Conservation (phyloP, 2,888 invertebrate genomes). For the Drosophila paranaensis region DNA sequence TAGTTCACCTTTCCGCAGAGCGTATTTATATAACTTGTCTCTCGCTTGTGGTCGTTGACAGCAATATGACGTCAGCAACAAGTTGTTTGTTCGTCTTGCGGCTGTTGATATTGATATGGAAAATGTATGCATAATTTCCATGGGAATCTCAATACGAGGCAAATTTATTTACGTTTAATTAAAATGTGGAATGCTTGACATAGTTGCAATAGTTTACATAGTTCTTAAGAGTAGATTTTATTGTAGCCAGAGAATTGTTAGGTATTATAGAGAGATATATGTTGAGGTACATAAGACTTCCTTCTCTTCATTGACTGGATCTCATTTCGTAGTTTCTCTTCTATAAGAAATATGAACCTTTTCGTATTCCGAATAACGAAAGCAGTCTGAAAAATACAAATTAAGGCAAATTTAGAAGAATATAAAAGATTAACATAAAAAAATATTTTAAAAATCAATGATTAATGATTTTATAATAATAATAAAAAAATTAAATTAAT, state of each 20-base stretch:
- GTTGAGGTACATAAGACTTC: too few species aligned
- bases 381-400: too few species aligned
- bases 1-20: constrained; percentile 44
- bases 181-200: constrained; percentile 19
- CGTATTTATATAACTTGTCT: constrained; percentile 39
- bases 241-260: neutral
- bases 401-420: too few species aligned
- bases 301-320: too few species aligned
- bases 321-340: too few species aligned
- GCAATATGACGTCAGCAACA: constrained; percentile 48
- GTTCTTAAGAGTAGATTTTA: neutral
- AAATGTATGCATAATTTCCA: constrained; percentile 22
- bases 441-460: too few species aligned
- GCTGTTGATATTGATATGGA: constrained; percentile 27
- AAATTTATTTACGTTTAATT: constrained; percentile 38
- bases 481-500: too few species aligned
- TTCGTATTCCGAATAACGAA: too few species aligned
- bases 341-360: too few species aligned
- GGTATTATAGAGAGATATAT: neutral
- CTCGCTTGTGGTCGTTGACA: constrained; percentile 32
- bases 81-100: constrained; percentile 2
- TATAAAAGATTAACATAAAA: too few species aligned
- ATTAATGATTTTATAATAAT: too few species aligned
- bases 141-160: constrained; percentile 1
- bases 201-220: neutral